Conservation (phyloP, 2,113 vertebrate species). For the Malurus cyaneus region DNA sequence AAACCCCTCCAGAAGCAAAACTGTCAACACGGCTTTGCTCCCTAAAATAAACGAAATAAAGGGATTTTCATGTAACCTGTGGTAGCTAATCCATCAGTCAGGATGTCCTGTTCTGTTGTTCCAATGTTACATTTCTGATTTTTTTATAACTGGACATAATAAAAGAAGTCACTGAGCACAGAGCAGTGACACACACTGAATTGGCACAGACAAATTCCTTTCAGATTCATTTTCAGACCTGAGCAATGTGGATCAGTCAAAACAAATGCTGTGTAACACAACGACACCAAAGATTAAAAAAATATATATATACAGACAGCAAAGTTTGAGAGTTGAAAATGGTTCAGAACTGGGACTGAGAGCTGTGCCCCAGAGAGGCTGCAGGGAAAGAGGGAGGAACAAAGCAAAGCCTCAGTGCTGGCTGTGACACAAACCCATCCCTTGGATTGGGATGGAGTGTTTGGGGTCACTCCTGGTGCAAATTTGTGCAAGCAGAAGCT, state of each 20-base stretch:
- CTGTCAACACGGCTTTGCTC: background rate
- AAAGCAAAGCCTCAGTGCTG: background rate
- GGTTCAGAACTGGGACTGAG: background rate
- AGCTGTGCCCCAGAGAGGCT: background rate
- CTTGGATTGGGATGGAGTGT: background rate
- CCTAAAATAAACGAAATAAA: background rate
- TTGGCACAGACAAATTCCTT: no score
- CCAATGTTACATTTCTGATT: background rate
- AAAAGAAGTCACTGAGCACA: no score
- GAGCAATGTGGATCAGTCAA: no score
- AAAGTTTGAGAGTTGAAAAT: background rate
- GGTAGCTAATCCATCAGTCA: background rate
- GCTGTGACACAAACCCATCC: background rate
- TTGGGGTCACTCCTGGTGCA: background rate
- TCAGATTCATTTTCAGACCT: no score
- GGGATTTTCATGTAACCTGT: fast-evolving
- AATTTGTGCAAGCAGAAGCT: background rate
- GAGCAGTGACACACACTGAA: no score
- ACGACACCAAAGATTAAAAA: no score
- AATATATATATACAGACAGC: no score
- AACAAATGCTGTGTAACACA: no score
- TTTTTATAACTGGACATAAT: background rate
- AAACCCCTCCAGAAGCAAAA: background rate
- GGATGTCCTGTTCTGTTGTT: background rate
- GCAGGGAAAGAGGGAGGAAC: background rate